phyloP scores from a whole-genome alignment of 2,797 vertebrate species.

The Cossypha niveicapilla region DNA sequence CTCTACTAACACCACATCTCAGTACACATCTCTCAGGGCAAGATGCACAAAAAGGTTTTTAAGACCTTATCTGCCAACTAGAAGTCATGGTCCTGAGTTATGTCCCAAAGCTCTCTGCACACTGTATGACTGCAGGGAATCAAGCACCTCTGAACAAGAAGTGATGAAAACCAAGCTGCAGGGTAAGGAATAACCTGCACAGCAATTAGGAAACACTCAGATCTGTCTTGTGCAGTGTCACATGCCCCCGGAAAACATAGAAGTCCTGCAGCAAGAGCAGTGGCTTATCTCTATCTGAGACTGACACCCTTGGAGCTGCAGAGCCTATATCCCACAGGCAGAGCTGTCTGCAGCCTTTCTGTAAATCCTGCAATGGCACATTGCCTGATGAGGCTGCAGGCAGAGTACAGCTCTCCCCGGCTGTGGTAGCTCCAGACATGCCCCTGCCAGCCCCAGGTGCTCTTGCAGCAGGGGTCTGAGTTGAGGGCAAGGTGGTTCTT shows the following conservation, averaged over 20 bases:
- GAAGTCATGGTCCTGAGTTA: neutral
- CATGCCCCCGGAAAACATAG: rapidly evolving
- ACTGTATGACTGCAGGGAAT: neutral
- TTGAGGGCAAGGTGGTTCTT: neutral
- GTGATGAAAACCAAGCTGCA: neutral
- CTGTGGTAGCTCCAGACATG: rapidly evolving
- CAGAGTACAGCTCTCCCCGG: neutral
- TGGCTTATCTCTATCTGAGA: neutral
- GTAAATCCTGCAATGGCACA: neutral
- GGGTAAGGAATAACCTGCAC: neutral
- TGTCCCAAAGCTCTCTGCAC: neutral
- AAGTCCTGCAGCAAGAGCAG: neutral
- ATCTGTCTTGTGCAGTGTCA: neutral
- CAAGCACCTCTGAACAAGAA: neutral
- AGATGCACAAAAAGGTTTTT: rapidly evolving
- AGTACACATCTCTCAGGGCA: neutral
- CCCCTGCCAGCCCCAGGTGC: neutral
- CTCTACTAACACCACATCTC: neutral
- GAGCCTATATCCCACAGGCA: neutral
- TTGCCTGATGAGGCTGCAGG: neutral
- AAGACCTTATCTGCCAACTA: neutral
- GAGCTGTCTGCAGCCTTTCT: neutral
- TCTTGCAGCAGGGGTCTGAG: neutral
- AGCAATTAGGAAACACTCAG: neutral
- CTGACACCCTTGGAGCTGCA: neutral